Evolutionary conservation across 2,113 vertebrate genomes (phyloP).

Genomic region (Vidua macroura): DNA sequence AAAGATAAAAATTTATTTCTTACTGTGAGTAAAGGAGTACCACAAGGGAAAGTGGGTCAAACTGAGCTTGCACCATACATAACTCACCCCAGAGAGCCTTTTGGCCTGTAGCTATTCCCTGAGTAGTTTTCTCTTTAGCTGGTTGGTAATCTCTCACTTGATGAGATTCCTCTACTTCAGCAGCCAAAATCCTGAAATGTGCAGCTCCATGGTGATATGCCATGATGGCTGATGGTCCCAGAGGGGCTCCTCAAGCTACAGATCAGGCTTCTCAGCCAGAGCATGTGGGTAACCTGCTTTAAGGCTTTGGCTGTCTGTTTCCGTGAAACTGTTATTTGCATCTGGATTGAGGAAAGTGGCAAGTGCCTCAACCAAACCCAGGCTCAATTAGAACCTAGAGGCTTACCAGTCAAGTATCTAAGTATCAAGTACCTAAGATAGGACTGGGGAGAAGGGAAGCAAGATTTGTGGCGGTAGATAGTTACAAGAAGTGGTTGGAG

Average conservation of each 20-base stretch:
- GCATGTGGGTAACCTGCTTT: neutral
- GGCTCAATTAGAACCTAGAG: neutral
- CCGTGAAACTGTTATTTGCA: neutral
- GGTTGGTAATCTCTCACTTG: neutral
- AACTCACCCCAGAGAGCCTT: neutral
- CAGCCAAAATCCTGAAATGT: neutral
- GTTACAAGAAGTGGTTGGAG: neutral
- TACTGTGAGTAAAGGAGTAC: neutral
- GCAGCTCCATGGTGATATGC: neutral
- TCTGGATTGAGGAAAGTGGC: neutral
- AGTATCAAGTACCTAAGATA: neutral
- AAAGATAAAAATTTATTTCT: neutral
- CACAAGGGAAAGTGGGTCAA: neutral
- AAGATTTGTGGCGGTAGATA: neutral
- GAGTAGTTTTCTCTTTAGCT: neutral
- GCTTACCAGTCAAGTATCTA: neutral
- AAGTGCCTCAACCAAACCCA: neutral
- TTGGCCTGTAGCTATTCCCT: neutral
- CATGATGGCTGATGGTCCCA: neutral
- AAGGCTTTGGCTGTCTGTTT: neutral
- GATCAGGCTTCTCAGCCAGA: neutral
- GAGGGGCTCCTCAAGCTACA: neutral
- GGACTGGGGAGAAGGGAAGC: neutral
- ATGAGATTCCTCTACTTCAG: neutral
- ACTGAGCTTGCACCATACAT: neutral